A percentile compares a stretch with the other conserved stretches of the same genome.
Evolutionary conservation across 2,113 vertebrate genomes (phyloP).

Genomic region (Xenotilapia leptura): DNA sequence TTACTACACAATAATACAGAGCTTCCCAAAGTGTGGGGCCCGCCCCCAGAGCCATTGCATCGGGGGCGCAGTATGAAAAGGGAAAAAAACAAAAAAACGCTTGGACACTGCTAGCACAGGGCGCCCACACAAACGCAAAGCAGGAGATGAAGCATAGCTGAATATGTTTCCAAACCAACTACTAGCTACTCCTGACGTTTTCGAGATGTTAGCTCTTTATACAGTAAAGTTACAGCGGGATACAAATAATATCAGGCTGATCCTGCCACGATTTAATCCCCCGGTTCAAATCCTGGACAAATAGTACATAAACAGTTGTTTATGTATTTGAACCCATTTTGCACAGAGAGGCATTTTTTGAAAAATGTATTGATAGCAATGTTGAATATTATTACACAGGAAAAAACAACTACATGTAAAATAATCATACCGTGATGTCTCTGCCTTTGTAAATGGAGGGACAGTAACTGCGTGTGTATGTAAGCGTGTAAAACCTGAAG

Average conservation of each 20-base stretch:
- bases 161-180: neutral
- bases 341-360: neutral
- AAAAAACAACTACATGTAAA: neutral
- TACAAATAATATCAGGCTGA: accelerated
- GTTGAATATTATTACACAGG: neutral
- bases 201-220: neutral
- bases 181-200: accelerated
- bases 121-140: neutral
- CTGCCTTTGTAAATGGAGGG: neutral
- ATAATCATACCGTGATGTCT: accelerated
- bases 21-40: neutral
- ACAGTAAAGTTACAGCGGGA: neutral
- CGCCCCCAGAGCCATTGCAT: neutral
- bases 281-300: accelerated
- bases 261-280: accelerated
- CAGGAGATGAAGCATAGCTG: neutral
- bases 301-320: neutral
- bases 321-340: neutral
- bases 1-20: neutral
- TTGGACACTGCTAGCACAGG: neutral
- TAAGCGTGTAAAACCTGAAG: accelerated
- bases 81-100: neutral
- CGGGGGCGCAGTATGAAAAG: accelerated
- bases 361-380: neutral
- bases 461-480: accelerated